A percentile compares a stretch with the other conserved stretches of the same genome.
phyloP scores from a whole-genome alignment of 2,113 vertebrate species.

The Bothrops jararaca region DNA sequence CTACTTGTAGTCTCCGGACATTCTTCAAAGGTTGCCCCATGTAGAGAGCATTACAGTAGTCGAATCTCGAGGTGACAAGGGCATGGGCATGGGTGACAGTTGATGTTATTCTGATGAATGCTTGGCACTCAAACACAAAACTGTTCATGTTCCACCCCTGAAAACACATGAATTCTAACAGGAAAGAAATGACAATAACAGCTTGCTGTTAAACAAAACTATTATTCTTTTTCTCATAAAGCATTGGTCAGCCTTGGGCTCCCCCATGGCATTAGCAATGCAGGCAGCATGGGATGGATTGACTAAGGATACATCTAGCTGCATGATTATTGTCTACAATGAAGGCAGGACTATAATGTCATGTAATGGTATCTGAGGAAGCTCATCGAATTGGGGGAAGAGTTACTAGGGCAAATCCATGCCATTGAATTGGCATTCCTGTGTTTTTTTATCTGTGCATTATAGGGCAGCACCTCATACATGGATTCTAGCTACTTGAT shows the following conservation, averaged over 20 bases:
- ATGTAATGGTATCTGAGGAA: not conserved
- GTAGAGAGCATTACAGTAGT: too few species aligned
- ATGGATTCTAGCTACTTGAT: not conserved
- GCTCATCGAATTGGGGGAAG: not conserved
- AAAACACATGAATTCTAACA: not conserved
- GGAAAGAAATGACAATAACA: not conserved
- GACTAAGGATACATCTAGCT: not conserved
- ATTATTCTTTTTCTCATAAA: not conserved
- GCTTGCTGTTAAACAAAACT: not conserved
- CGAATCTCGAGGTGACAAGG: too few species aligned
- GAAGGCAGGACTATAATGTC: not conserved
- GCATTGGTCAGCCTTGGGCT: not conserved
- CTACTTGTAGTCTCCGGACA: too few species aligned
- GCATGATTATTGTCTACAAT: not conserved
- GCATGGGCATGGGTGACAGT: too few species aligned
- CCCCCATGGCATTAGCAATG: not conserved
- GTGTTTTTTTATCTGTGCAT: not conserved
- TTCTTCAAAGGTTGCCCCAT: too few species aligned
- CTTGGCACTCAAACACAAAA: not conserved
- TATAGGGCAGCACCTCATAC: not conserved
- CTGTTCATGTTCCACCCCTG: not conserved
- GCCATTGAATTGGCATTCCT: not conserved
- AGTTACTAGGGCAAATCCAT: not conserved
- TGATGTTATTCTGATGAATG: not conserved
- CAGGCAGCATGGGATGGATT: not conserved